phyloP scores from a whole-genome alignment of 1,140 invertebrate species.

The Trichonephila clavipes region DNA sequence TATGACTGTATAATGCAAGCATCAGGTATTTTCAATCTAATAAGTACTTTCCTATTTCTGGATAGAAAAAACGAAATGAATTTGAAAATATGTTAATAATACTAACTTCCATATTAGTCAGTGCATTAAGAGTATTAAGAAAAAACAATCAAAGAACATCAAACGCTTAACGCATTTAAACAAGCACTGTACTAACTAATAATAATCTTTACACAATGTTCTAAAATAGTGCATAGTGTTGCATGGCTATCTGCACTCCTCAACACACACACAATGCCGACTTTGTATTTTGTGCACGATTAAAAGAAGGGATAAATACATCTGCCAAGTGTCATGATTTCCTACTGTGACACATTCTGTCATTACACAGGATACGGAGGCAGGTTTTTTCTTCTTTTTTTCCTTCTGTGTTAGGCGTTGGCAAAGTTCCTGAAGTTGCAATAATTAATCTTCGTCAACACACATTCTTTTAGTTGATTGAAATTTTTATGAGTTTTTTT shows the following conservation, averaged over 20 bases:
- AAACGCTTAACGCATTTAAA: no score
- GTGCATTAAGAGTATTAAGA: no score
- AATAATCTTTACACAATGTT: no score
- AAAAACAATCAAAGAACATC: no score
- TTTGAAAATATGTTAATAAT: no score
- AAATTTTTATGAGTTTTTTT: no score
- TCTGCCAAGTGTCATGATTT: conserved; percentile 21
- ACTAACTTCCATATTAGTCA: no score
- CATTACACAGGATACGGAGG: neutral
- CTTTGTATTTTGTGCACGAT: conserved; percentile 33
- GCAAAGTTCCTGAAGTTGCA: neutral
- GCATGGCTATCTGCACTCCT: neutral
- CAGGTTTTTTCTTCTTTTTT: neutral
- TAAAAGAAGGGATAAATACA: conserved; percentile 10
- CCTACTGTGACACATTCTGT: neutral
- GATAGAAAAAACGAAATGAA: no score
- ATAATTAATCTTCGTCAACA: conserved; percentile 7
- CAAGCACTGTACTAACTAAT: no score
- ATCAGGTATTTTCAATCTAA: no score
- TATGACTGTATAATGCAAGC: no score
- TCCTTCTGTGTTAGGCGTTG: neutral
- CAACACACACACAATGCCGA: neutral
- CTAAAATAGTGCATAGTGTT: neutral
- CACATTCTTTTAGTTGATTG: neutral
- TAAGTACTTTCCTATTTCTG: no score